A percentile compares a stretch with the other conserved stretches of the same genome.
Conservation (phyloP, 2,113 vertebrate genomes). For the Xiphophorus hellerii region DNA sequence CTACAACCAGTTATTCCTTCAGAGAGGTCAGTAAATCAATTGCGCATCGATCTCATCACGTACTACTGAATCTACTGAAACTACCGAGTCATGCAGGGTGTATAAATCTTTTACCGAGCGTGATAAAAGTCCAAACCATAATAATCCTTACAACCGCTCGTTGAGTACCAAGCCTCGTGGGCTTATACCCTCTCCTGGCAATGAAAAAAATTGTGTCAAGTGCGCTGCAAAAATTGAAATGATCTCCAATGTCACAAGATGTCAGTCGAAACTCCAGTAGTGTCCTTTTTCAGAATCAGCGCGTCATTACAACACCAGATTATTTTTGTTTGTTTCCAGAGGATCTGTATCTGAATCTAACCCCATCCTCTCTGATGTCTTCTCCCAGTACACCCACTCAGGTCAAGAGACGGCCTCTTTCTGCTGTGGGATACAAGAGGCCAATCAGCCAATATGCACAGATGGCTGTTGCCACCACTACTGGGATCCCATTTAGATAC, state of each 20-base stretch:
- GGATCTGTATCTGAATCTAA: constrained; percentile 8
- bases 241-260: neutral
- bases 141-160: neutral
- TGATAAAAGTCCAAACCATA: neutral
- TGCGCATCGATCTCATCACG: neutral
- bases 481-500: constrained; percentile 89
- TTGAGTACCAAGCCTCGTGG: neutral
- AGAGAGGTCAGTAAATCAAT: constrained; percentile 80
- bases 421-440: constrained; percentile 93
- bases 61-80: neutral
- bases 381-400: constrained; percentile 75
- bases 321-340: neutral
- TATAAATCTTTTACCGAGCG: too few relatives aligned
- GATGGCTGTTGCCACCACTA: constrained; percentile 85
- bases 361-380: constrained; percentile 9
- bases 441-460: constrained; percentile 94
- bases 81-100: neutral
- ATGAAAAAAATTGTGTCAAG: neutral
- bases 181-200: neutral
- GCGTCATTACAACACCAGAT: neutral
- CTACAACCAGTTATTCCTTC: constrained; percentile 87
- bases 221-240: neutral
- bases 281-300: neutral
- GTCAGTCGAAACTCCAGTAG: neutral
- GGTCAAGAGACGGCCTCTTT: constrained; percentile 88